phyloP scores from a whole-genome alignment of 2,888 invertebrate genomes.

The Pterobdella sp. region DNA sequence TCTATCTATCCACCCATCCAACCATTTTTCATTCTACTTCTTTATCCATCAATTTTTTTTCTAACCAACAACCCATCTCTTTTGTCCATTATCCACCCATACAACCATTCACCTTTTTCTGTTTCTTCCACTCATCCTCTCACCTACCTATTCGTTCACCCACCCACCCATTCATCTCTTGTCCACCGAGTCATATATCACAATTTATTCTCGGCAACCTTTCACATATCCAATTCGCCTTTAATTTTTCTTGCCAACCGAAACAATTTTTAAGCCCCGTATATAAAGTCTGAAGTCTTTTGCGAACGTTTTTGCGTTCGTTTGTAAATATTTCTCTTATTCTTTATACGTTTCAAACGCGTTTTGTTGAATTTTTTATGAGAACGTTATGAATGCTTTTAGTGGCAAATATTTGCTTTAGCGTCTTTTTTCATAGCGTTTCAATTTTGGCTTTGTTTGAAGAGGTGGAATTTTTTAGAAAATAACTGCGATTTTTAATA shows the following conservation, averaged over 20 bases:
- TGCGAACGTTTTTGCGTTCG: no score
- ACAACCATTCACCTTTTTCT: not conserved
- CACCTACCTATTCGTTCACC: not conserved
- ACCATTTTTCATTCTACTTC: not conserved
- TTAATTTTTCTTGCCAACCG: not conserved
- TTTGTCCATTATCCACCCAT: not conserved
- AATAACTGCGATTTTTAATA: no score
- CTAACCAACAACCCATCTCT: not conserved
- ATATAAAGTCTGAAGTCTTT: no score
- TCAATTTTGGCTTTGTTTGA: no score
- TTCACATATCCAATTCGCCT: not conserved
- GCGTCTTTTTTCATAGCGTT: no score
- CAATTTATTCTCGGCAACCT: not conserved
- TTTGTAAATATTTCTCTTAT: no score
- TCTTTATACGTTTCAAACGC: no score
- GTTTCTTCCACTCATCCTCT: not conserved
- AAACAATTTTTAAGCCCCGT: slow-evolving; percentile 1
- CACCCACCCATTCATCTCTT: not conserved
- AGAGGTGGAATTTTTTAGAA: no score
- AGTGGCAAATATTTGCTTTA: no score
- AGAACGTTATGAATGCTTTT: no score
- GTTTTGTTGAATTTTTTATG: no score
- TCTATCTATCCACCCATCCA: not conserved
- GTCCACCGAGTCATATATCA: not conserved
- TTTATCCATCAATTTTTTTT: not conserved